These are phyloP conservation scores for Penaeus monodon DNA, from an alignment of 2,888 invertebrate genomes.

Conservation along the genomic window DNA sequence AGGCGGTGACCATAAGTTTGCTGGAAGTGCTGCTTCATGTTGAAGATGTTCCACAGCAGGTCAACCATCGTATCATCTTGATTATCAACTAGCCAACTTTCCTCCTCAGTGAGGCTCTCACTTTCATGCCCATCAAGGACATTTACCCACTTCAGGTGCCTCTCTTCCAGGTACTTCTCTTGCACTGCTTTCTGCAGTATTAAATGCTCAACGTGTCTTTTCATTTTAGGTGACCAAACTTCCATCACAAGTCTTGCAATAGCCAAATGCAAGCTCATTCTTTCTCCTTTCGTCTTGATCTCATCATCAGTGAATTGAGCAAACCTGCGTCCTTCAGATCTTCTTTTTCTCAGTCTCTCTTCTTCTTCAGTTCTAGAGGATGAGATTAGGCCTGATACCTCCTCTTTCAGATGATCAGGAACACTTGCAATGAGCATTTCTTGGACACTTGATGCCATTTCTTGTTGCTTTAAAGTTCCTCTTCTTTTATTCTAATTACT, in stretches of 20 bases:
- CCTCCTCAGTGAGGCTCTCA: background rate
- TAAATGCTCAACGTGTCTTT: constrained; percentile 29
- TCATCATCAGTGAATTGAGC: background rate
- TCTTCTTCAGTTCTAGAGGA: constrained; percentile 24
- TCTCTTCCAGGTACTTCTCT: constrained; percentile 34
- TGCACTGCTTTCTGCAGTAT: constrained; percentile 32
- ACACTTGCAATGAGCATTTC: constrained; percentile 15
- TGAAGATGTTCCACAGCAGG: constrained; percentile 42
- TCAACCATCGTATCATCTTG: constrained; percentile 32
- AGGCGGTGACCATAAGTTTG: constrained; percentile 25
- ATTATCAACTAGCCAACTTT: constrained; percentile 30
- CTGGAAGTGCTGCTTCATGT: constrained; percentile 30
- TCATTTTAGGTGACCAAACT: constrained; percentile 45
- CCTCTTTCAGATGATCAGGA: constrained; percentile 20
- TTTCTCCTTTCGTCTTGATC: background rate
- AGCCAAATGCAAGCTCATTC: constrained; percentile 17
- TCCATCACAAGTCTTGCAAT: constrained; percentile 38
- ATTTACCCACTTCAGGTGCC: constrained; percentile 34
- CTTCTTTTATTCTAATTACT: too few species aligned
- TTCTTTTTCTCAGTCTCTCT: background rate
- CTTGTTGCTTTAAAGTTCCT: background rate
- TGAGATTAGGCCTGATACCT: constrained; percentile 11
- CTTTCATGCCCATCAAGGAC: constrained; percentile 16
- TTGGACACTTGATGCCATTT: constrained; percentile 10
- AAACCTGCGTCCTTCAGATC: background rate